These are phyloP conservation scores for Rhinoraja longicauda DNA, from an alignment of 2,797 vertebrate species.

Conservation along the genomic window DNA sequence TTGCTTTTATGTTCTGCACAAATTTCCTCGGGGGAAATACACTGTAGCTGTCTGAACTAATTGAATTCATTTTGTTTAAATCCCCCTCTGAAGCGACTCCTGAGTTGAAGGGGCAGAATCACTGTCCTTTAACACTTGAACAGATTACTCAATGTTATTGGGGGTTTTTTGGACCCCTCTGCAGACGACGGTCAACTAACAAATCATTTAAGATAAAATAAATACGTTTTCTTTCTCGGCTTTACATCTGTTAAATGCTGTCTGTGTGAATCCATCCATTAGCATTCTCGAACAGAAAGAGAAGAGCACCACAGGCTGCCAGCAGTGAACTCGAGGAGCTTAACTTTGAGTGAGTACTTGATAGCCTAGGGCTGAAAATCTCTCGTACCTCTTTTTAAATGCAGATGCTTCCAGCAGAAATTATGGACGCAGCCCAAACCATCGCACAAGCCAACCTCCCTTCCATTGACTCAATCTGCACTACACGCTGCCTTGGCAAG, in stretches of 20 bases:
- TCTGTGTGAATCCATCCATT: neutral
- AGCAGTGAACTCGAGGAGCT: neutral
- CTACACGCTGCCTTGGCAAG: no score
- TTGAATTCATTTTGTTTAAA: neutral
- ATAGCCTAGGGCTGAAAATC: neutral
- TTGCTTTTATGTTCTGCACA: conserved; percentile 10
- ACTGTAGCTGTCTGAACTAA: conserved; percentile 5
- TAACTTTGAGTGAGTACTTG: neutral
- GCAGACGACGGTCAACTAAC: neutral
- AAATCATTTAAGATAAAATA: neutral
- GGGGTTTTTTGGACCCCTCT: no score
- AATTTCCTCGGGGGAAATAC: conserved; percentile 20
- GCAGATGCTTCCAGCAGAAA: neutral
- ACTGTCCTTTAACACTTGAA: conserved; percentile 16
- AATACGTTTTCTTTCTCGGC: neutral
- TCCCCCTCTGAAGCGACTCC: neutral
- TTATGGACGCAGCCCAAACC: no score
- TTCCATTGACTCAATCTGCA: no score
- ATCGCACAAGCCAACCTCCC: no score
- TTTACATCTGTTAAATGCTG: neutral
- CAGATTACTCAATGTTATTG: neutral
- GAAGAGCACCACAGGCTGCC: neutral
- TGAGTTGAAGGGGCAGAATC: neutral
- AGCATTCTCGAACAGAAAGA: neutral
- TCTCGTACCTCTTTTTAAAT: neutral